Percentiles rank a stretch among this genome's conserved stretches.
phyloP scores from a whole-genome alignment of 2,797 vertebrate species.

The Podargus strigoides region DNA sequence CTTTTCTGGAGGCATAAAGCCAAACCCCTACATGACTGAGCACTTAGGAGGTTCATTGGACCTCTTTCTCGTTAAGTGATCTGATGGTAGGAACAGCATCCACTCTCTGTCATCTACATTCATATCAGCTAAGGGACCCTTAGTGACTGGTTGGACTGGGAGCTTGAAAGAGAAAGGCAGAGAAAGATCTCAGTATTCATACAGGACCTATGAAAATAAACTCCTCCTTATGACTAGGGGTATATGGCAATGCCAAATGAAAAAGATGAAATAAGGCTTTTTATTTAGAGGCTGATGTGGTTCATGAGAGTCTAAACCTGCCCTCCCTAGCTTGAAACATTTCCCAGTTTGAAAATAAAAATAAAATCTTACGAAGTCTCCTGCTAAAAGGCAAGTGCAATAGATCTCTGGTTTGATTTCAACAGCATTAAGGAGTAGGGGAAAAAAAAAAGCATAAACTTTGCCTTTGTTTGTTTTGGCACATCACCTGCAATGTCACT shows the following conservation, averaged over 20 bases:
- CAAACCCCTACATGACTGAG: background rate
- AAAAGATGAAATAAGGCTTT: background rate
- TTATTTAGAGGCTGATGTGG: background rate
- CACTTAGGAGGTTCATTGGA: background rate
- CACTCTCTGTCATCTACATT: background rate
- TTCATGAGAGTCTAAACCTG: background rate
- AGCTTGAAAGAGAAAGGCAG: background rate
- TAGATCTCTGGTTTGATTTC: background rate
- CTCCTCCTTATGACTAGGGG: background rate
- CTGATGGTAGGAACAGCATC: background rate
- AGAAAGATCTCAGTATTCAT: background rate
- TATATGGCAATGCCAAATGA: background rate
- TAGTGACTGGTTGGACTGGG: background rate
- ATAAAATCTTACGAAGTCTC: background rate
- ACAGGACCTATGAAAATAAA: background rate
- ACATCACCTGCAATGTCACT: background rate
- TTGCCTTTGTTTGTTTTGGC: background rate
- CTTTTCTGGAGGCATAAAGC: background rate
- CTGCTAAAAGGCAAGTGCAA: background rate
- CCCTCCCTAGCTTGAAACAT: background rate
- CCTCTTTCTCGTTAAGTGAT: background rate
- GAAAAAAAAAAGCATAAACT: background rate
- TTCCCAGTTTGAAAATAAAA: background rate
- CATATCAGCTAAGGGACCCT: background rate
- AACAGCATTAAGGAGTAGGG: background rate